These are phyloP conservation scores for Drosophila mulleri DNA, from an alignment of 2,888 invertebrate species.

Conservation along the genomic window DNA sequence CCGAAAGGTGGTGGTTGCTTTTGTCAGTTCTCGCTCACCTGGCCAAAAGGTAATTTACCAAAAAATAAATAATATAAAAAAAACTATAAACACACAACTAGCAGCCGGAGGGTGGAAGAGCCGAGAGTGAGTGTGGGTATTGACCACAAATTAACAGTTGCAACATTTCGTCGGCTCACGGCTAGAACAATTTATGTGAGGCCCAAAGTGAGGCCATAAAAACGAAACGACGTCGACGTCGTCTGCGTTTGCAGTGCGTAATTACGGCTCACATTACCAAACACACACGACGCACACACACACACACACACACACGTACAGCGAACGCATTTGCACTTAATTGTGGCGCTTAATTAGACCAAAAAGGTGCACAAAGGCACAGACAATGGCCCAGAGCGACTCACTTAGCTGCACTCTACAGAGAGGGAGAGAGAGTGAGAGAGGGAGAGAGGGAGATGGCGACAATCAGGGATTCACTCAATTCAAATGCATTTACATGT, in stretches of 20 bases:
- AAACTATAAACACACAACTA: slow-evolving; percentile 44
- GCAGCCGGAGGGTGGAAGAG: slow-evolving; percentile 35
- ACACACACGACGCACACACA: slow-evolving; percentile 11
- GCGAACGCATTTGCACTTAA: slow-evolving; percentile 75
- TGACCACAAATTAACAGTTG: slow-evolving; percentile 81
- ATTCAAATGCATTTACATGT: slow-evolving; percentile 70
- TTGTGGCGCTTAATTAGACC: slow-evolving; percentile 81
- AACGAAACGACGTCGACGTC: slow-evolving; percentile 32
- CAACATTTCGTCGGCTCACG: slow-evolving; percentile 56
- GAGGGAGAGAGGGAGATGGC: not conserved
- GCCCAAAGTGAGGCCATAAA: slow-evolving; percentile 55
- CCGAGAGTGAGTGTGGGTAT: slow-evolving; percentile 54
- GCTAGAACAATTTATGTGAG: slow-evolving; percentile 64
- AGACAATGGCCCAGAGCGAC: slow-evolving; percentile 68
- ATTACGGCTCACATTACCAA: slow-evolving; percentile 76
- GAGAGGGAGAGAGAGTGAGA: not conserved
- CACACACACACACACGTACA: slow-evolving; percentile 3
- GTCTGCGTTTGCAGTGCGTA: slow-evolving; percentile 76
- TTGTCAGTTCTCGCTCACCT: slow-evolving; percentile 51
- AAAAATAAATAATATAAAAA: slow-evolving; percentile 14
- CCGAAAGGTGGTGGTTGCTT: slow-evolving; percentile 24
- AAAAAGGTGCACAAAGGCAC: slow-evolving; percentile 71
- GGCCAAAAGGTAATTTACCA: slow-evolving; percentile 64
- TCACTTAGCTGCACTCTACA: slow-evolving; percentile 1
- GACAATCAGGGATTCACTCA: slow-evolving; percentile 29